These are phyloP conservation scores for Nesidiocoris tenuis DNA, from an alignment of 2,888 invertebrate species.

Conservation along the genomic window DNA sequence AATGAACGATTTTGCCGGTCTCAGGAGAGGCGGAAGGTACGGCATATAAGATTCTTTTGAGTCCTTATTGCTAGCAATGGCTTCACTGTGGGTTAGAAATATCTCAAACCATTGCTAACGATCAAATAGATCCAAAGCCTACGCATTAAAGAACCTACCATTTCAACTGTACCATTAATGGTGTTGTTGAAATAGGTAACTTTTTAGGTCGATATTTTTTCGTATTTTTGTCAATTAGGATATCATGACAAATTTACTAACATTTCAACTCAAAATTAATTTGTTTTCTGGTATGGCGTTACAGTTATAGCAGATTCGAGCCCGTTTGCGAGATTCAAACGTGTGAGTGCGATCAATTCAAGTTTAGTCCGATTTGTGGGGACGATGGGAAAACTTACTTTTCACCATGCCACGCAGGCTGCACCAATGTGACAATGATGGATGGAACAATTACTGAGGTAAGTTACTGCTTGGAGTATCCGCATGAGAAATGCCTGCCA, in stretches of 20 bases:
- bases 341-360: conserved; percentile 73
- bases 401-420: conserved; percentile 88
- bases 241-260: neutral
- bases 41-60: conserved; percentile 34
- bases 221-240: too few relatives aligned
- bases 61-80: neutral
- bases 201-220: too few relatives aligned
- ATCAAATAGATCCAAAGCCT: neutral
- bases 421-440: conserved; percentile 62
- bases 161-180: too few relatives aligned
- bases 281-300: conserved; percentile 31
- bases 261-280: neutral
- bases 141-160: neutral
- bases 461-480: too few relatives aligned
- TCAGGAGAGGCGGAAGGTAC: conserved; percentile 55
- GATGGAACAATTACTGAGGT: conserved; percentile 60
- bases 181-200: too few relatives aligned
- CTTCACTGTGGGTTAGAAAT: too few relatives aligned
- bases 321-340: conserved; percentile 65
- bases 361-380: conserved; percentile 83
- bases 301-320: conserved; percentile 55
- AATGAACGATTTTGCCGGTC: conserved; percentile 75
- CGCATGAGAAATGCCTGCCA: too few relatives aligned
- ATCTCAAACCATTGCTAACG: neutral
- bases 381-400: conserved; percentile 79